Conservation (phyloP, 2,797 vertebrate species). For the Hypotaenidia philippensis region DNA sequence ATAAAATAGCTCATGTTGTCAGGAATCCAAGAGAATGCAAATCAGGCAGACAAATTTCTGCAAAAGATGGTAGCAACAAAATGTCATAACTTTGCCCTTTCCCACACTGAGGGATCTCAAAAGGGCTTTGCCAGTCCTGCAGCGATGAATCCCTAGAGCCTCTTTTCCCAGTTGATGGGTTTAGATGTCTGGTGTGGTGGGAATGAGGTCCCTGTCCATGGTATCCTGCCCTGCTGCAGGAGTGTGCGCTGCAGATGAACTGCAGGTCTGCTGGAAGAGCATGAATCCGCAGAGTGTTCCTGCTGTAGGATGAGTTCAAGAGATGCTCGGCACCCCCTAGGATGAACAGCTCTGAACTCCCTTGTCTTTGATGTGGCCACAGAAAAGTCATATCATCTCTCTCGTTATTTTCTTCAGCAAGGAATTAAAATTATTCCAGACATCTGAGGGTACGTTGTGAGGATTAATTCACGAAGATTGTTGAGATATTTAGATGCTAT, state of each 20-base stretch:
- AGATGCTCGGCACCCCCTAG: background rate
- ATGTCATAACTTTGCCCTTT: background rate
- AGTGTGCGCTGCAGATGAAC: background rate
- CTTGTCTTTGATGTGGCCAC: background rate
- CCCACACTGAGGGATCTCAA: background rate
- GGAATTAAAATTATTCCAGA: conserved; percentile 50
- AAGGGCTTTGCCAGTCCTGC: background rate
- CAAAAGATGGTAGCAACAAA: background rate
- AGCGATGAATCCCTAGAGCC: background rate
- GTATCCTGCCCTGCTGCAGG: background rate
- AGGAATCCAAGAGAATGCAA: background rate
- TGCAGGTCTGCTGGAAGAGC: background rate
- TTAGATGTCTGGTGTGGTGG: background rate
- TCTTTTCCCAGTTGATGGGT: background rate
- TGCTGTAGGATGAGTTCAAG: background rate
- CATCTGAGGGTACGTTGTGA: conserved; percentile 33
- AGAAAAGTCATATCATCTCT: background rate
- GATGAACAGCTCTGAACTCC: background rate
- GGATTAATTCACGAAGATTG: conserved; percentile 37
- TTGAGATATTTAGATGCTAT: conserved; percentile 35
- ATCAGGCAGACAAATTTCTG: background rate
- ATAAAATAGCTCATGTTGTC: background rate
- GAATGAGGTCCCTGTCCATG: conserved; percentile 29
- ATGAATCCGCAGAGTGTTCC: fast-evolving
- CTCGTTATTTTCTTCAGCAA: conserved; percentile 18